Conservation (phyloP, 2,113 vertebrate genomes). For the Oreotrochilus melanogaster region DNA sequence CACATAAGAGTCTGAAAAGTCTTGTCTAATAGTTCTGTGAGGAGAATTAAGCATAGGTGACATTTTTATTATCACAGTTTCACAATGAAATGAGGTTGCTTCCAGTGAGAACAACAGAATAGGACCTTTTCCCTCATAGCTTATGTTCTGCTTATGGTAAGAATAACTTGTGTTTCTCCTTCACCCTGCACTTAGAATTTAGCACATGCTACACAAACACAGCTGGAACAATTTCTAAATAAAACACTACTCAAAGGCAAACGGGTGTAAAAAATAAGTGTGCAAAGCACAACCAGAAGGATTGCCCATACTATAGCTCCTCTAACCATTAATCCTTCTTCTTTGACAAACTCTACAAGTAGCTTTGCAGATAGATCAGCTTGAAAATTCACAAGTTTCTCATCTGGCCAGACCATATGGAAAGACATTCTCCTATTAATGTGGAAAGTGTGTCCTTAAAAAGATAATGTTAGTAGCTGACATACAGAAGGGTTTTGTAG, state of each 20-base stretch:
- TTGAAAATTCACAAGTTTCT: background rate
- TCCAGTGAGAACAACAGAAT: background rate
- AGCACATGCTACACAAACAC: background rate
- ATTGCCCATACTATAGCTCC: slow-evolving; percentile 22
- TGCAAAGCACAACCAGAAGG: background rate
- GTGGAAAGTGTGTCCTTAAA: background rate
- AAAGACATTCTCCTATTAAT: slow-evolving; percentile 7
- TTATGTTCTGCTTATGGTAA: rapidly evolving
- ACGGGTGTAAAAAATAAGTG: background rate
- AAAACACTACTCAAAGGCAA: background rate
- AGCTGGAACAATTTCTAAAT: background rate
- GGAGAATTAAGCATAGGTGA: background rate
- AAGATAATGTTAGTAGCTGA: background rate
- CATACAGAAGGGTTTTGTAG: background rate
- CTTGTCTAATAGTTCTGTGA: background rate
- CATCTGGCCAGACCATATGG: background rate
- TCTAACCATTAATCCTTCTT: slow-evolving; percentile 33
- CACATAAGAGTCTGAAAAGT: background rate
- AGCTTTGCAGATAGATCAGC: background rate
- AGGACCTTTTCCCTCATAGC: background rate
- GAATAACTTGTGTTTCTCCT: background rate
- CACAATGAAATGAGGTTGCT: background rate
- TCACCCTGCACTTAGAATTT: background rate
- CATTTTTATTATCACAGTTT: background rate
- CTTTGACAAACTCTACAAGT: background rate